Conservation (phyloP, 2,797 vertebrate species). For the Staurois parvus region DNA sequence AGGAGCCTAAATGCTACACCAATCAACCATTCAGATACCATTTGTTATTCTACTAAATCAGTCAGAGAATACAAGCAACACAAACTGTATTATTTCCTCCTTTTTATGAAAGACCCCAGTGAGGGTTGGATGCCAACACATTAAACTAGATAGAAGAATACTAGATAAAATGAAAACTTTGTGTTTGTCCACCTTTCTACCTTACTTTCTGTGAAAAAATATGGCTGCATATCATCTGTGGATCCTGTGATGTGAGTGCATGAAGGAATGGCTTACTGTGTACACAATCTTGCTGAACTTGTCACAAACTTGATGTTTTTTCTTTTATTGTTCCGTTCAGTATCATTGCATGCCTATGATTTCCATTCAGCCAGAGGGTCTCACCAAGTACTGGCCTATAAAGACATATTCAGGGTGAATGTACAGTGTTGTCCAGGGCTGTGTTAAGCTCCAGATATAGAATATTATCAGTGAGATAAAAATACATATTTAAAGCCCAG, state of each 20-base stretch:
- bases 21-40: too few species aligned
- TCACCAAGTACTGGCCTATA: slow-evolving; percentile 32
- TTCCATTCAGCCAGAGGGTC: slow-evolving; percentile 29
- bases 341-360: slow-evolving; percentile 17
- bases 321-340: background rate
- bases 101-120: background rate
- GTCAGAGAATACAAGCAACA: too few species aligned
- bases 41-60: too few species aligned
- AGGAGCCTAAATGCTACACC: too few species aligned
- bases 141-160: background rate
- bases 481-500: background rate
- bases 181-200: background rate
- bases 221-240: background rate
- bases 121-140: background rate
- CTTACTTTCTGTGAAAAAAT: background rate
- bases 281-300: background rate
- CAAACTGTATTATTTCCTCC: background rate
- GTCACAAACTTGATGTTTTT: background rate
- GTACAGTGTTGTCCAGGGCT: background rate
- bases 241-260: background rate
- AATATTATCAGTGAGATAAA: background rate
- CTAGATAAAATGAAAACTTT: too few species aligned
- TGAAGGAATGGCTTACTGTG: background rate
- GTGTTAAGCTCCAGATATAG: background rate
- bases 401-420: slow-evolving; percentile 32